phyloP scores from a whole-genome alignment of 2,797 vertebrate genomes.

The Vespertilio murinus region DNA sequence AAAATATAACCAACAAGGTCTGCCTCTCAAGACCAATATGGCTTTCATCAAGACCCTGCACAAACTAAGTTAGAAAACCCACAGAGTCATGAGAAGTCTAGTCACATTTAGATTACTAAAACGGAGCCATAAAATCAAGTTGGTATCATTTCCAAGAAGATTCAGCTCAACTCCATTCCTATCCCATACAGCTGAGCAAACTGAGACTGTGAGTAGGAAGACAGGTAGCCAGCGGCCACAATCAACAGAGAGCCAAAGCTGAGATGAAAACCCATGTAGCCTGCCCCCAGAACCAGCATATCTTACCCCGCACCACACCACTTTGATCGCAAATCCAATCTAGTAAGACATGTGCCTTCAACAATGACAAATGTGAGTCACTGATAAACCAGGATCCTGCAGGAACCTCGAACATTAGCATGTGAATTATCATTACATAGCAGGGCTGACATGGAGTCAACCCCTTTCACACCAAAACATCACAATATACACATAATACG shows the following conservation, averaged over 20 bases:
- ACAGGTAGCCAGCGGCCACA: not conserved
- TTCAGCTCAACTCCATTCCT: not conserved
- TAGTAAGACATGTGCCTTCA: not conserved
- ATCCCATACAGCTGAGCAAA: not conserved
- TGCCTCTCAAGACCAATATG: not conserved
- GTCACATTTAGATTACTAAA: not conserved
- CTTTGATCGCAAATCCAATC: not conserved
- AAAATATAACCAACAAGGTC: not conserved
- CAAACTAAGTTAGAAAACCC: not conserved
- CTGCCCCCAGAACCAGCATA: not conserved
- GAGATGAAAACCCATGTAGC: not conserved
- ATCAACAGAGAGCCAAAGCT: not conserved
- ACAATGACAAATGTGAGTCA: accelerated
- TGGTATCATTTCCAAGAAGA: not conserved
- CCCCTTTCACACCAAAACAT: not conserved
- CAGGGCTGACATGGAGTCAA: not conserved
- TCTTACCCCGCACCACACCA: accelerated
- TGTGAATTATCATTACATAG: not conserved
- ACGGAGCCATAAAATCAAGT: not conserved
- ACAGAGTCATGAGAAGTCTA: not conserved
- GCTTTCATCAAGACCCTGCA: not conserved
- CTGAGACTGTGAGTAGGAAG: not conserved
- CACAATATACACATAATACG: accelerated
- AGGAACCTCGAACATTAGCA: accelerated
- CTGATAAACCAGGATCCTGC: not conserved